These are phyloP conservation scores for Hippocampus abdominalis DNA, from an alignment of 2,113 vertebrate genomes.

Conservation along the genomic window DNA sequence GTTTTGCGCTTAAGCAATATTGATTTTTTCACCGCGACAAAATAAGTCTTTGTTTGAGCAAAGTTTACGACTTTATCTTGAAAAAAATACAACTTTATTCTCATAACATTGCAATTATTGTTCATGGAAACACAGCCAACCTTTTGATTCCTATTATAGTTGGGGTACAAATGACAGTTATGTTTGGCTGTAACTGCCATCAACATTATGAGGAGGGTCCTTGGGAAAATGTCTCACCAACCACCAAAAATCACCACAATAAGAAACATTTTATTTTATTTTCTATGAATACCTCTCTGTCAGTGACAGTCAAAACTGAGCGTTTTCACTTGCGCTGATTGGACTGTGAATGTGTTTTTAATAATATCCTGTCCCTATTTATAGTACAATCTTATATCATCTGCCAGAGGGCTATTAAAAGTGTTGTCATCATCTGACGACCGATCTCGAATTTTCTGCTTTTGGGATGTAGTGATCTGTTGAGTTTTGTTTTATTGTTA, in stretches of 20 bases:
- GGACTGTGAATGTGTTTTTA: not conserved
- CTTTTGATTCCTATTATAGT: not conserved
- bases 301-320: not conserved
- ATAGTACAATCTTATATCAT: not conserved
- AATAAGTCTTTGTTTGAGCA: too few relatives aligned
- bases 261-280: not conserved
- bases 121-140: too few relatives aligned
- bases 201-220: not conserved
- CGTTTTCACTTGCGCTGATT: not conserved
- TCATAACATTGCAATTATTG: too few relatives aligned
- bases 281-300: not conserved
- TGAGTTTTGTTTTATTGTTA: constrained; percentile 58
- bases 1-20: too few relatives aligned
- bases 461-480: constrained; percentile 9
- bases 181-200: not conserved
- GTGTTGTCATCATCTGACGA: not conserved
- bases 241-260: not conserved
- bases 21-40: too few relatives aligned
- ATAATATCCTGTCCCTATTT: not conserved
- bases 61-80: too few relatives aligned
- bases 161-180: too few relatives aligned
- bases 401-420: not conserved
- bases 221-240: not conserved
- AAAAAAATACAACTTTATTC: too few relatives aligned
- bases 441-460: not conserved